These are phyloP conservation scores for Eulemur coronatus DNA, from an alignment of 2,797 vertebrate genomes.

Conservation along the genomic window DNA sequence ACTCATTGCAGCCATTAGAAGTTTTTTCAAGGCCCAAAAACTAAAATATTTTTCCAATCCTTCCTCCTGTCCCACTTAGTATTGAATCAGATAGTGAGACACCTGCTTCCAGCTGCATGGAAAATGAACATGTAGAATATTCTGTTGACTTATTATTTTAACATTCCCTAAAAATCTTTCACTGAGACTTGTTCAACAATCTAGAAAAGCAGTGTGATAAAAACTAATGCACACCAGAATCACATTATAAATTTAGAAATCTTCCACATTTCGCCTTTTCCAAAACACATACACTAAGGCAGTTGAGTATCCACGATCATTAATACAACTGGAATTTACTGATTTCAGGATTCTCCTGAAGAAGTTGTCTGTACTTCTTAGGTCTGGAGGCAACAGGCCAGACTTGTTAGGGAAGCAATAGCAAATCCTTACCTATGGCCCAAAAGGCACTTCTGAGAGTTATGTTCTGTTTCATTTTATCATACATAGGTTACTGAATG, in stretches of 20 bases:
- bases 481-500: neutral
- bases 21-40: constrained; percentile 40
- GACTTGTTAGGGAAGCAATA: neutral
- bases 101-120: constrained; percentile 28
- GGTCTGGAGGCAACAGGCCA: neutral
- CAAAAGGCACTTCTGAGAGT: neutral
- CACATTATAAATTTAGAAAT: constrained; percentile 39
- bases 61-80: constrained; percentile 22
- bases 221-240: neutral
- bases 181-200: constrained; percentile 16
- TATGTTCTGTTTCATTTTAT: neutral
- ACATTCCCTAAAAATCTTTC: neutral
- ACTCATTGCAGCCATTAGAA: constrained; percentile 56
- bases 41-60: constrained; percentile 36
- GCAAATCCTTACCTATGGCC: neutral
- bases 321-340: constrained; percentile 16
- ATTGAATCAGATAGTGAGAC: constrained; percentile 53
- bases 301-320: neutral
- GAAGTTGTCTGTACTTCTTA: neutral
- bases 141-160: constrained; percentile 25
- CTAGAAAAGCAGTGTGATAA: neutral
- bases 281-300: neutral
- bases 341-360: neutral
- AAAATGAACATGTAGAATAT: constrained; percentile 37
- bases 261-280: neutral